Evolutionary conservation across 2,888 invertebrate genomes (phyloP).

Genomic region (Drosophila anceps): DNA sequence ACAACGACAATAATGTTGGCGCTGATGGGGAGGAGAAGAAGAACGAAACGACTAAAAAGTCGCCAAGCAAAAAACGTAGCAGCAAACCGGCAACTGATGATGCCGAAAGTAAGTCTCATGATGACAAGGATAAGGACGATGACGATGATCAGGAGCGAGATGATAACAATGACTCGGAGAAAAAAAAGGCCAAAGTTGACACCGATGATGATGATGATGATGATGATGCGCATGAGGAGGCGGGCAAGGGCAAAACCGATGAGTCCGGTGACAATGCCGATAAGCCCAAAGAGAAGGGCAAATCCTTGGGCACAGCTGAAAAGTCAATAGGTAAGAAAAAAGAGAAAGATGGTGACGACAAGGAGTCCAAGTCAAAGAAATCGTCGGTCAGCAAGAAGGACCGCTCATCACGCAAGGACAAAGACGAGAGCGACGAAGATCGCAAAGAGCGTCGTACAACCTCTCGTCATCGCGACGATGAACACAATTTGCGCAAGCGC

Average conservation of each 20-base stretch:
- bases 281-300: slow-evolving; percentile 75
- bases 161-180: slow-evolving; percentile 69
- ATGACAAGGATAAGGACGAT: slow-evolving; percentile 81
- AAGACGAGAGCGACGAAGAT: slow-evolving; percentile 83
- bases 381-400: slow-evolving; percentile 71
- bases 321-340: slow-evolving; percentile 85
- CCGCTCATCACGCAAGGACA: slow-evolving; percentile 75
- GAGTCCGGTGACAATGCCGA: slow-evolving; percentile 81
- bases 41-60: slow-evolving; percentile 56
- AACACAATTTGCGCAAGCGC: slow-evolving; percentile 72
- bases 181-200: slow-evolving; percentile 62
- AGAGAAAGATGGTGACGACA: slow-evolving; percentile 81
- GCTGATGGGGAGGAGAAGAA: slow-evolving; percentile 73
- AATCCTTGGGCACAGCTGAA: slow-evolving; percentile 54
- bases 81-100: slow-evolving; percentile 59
- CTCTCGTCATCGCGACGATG: slow-evolving; percentile 78
- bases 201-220: slow-evolving; percentile 54
- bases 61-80: slow-evolving; percentile 66
- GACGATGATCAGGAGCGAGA: slow-evolving; percentile 57
- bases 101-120: slow-evolving; percentile 71
- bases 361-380: slow-evolving; percentile 76
- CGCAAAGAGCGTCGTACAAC: slow-evolving; percentile 66
- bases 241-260: slow-evolving; percentile 82
- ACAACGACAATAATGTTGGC: slow-evolving; percentile 65
- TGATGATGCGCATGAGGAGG: slow-evolving; percentile 50